phyloP scores from a whole-genome alignment of 1,140 invertebrate genomes.

The Euschistus heros region DNA sequence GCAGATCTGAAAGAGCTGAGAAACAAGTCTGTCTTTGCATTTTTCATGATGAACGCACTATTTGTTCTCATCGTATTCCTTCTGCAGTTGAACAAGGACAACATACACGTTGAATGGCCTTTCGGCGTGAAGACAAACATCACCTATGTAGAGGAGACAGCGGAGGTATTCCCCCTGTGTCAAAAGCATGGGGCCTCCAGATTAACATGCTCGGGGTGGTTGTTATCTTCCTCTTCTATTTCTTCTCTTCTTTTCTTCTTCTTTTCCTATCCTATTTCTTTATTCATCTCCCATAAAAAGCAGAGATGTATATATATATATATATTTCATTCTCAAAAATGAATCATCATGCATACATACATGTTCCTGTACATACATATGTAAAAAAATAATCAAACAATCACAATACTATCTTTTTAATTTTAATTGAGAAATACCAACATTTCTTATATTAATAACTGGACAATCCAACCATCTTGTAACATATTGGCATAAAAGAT shows the following conservation, averaged over 20 bases:
- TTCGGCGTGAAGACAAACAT: conserved; percentile 89
- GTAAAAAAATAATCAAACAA: no score
- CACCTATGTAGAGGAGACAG: conserved; percentile 80
- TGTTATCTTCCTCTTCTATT: conserved; percentile 3
- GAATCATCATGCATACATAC: no score
- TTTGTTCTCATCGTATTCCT: conserved; percentile 98
- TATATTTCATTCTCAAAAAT: no score
- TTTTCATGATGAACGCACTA: conserved; percentile 98
- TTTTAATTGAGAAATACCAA: no score
- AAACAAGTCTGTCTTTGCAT: conserved; percentile 94
- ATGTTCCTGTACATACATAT: no score
- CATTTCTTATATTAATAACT: no score
- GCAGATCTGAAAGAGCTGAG: conserved; percentile 81
- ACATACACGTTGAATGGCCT: conserved; percentile 88
- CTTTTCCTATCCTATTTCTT: conserved; percentile 16
- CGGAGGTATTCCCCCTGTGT: conserved; percentile 50
- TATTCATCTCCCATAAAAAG: background rate
- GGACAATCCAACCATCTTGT: no score
- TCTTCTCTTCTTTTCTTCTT: conserved; percentile 21
- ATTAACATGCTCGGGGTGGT: conserved; percentile 20
- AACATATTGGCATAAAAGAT: no score
- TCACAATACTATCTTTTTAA: no score
- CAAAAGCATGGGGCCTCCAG: conserved; percentile 19
- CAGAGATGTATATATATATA: conserved; percentile 9
- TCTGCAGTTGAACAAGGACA: conserved; percentile 95